Base-by-base conservation (phyloP, 2,113 vertebrate species). In the Murina feae region DNA sequence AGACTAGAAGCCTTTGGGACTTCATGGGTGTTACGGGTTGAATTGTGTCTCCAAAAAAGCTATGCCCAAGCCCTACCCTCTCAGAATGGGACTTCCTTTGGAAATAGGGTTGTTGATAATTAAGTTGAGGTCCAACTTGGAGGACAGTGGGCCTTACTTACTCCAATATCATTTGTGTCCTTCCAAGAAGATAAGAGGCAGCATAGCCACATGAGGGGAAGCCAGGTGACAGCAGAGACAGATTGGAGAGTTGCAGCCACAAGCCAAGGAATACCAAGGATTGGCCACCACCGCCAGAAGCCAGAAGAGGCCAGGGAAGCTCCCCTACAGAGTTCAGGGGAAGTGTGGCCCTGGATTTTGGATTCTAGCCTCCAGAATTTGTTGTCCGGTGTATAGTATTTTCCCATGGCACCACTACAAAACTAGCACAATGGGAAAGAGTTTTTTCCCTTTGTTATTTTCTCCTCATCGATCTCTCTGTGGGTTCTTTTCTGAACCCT, bases 311-410 rank as follows among this genome's bases (percentile, higher is more conserved):
- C 21, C 2, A 4, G 42, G 32, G 11, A 2, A 0, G 6, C 87
- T 51, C 14, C 55, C 10, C 18, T 5, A 0, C 4, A 5, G 39
- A 2, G 23, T 9, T 37, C 49, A 1, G 63, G 20, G 3, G n/a
- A 30, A 1, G 1, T 2, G 0, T 0, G 6, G 28, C 16, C 2
- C 85, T 28, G 63, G 10, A n/a, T 11, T 74, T 37, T 8, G 30
- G 65, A 65, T 13, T 39, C 23, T 21, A 51, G 39, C 51, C 11
- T 68, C 8, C n/a, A 7, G 88, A 4, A 10, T 35, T 42, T 53
- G 60, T 14, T 49, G 21, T 14, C 58, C 20, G 2, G 66, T 65
- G 18, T n/a, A 30, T 23, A 47, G 68, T 3, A 5, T 6, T 23
- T 5, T 20, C 18, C 23, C 23, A 3, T 9, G 65, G 49, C 72